phyloP scores from a whole-genome alignment of 30 jellyfish, hydroid and myxozoan species.

The Clytia hemisphaerica region DNA sequence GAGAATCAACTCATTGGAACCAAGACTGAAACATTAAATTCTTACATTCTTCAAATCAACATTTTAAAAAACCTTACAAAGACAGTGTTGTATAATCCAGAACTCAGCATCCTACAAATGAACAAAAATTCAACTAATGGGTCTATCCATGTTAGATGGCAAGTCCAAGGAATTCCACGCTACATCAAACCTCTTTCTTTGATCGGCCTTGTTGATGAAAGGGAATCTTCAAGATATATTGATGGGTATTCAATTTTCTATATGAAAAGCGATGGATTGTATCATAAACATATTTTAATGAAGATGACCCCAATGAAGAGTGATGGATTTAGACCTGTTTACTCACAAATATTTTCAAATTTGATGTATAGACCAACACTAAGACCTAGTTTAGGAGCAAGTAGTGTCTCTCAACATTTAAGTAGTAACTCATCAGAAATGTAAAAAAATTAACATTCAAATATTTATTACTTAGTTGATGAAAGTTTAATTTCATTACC shows the following conservation, averaged over 20 bases:
- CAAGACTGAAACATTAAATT: slow-evolving; percentile 10
- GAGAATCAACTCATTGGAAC: slow-evolving; percentile 4
- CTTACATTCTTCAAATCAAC: not conserved
- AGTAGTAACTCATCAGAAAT: too few species aligned
- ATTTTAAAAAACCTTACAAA: not conserved
- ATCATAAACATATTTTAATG: slow-evolving; percentile 10
- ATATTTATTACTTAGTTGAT: too few species aligned
- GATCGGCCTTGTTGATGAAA: slow-evolving; percentile 17
- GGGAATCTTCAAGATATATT: not conserved
- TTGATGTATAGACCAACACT: too few species aligned
- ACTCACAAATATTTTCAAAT: too few species aligned
- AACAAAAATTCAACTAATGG: not conserved
- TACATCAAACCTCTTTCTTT: not conserved
- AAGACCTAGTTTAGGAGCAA: too few species aligned
- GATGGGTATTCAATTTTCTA: slow-evolving; percentile 13
- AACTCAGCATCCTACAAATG: not conserved
- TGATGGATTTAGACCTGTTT: too few species aligned
- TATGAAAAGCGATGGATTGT: slow-evolving; percentile 12
- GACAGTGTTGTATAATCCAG: not conserved
- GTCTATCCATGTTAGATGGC: slow-evolving; percentile 10
- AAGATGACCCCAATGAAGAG: slow-evolving; percentile 1
- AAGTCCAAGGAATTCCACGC: slow-evolving; percentile 25
- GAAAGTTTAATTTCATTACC: too few species aligned
- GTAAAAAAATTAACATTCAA: too few species aligned
- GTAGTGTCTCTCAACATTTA: too few species aligned